Evolutionary conservation across 2,113 vertebrate genomes (phyloP).

Genomic region (Ceuthmochares aereus): DNA sequence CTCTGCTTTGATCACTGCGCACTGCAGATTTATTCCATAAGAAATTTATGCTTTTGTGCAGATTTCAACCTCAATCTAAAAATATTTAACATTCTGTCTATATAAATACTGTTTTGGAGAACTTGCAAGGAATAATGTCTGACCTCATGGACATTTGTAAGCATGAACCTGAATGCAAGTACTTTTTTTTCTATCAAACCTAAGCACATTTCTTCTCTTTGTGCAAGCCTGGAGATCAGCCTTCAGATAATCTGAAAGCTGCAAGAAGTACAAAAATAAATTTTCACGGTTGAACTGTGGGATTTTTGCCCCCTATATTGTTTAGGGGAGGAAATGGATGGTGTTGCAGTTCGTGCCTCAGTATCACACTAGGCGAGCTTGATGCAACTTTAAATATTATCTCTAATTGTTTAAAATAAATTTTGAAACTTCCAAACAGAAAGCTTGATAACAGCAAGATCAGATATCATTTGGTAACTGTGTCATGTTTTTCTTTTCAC

Average conservation of each 20-base stretch:
- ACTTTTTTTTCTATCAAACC: not conserved
- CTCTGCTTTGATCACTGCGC: slow-evolving; percentile 7
- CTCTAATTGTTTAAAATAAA: not conserved
- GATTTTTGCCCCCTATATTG: not conserved
- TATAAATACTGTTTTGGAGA: not conserved
- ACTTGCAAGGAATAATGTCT: not conserved
- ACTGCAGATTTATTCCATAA: not conserved
- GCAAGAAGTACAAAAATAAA: not conserved
- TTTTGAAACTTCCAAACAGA: not conserved
- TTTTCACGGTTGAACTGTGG: not conserved
- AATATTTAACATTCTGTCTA: not conserved
- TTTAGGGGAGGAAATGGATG: not conserved
- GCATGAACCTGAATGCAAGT: not conserved
- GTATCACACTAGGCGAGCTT: not conserved
- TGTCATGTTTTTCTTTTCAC: not conserved
- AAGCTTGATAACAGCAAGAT: not conserved
- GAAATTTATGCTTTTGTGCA: not conserved
- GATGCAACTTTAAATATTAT: not conserved
- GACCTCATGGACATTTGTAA: rapidly evolving
- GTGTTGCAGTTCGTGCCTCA: not conserved
- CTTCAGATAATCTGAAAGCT: not conserved
- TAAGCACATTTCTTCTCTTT: not conserved
- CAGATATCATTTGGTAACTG: not conserved
- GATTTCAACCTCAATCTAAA: not conserved
- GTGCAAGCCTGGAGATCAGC: not conserved